Evolutionary conservation across 2,888 invertebrate species (phyloP).

Genomic region (Diarsia dahlii): DNA sequence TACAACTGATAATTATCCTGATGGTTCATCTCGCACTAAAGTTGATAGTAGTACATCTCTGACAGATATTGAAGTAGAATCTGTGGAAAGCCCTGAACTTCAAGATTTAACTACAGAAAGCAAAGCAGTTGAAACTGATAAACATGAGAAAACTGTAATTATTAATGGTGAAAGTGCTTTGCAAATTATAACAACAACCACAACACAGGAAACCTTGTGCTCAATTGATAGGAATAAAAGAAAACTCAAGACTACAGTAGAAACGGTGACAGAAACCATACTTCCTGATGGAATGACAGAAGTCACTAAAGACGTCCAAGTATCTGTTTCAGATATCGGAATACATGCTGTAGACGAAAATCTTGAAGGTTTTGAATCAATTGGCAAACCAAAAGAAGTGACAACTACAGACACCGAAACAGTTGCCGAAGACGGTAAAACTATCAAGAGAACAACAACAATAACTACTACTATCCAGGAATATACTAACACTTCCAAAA

Average conservation of each 20-base stretch:
- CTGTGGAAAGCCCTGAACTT: conserved; percentile 76
- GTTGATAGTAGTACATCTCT: conserved; percentile 83
- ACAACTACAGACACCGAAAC: conserved; percentile 73
- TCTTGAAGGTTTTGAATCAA: conserved; percentile 73
- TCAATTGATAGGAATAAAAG: conserved; percentile 78
- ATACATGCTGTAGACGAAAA: conserved; percentile 66
- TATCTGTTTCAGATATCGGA: conserved; percentile 81
- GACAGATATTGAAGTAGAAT: conserved; percentile 78
- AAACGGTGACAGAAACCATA: conserved; percentile 83
- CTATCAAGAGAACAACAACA: conserved; percentile 80
- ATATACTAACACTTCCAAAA: conserved; percentile 69
- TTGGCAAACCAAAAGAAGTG: conserved; percentile 75
- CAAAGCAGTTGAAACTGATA: conserved; percentile 78
- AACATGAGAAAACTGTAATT: conserved; percentile 76
- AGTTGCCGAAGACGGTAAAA: conserved; percentile 76
- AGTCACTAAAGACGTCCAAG: conserved; percentile 84
- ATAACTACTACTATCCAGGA: conserved; percentile 77
- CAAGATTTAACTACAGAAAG: conserved; percentile 79
- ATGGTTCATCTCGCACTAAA: conserved; percentile 85
- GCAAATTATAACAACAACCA: conserved; percentile 83
- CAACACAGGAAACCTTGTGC: conserved; percentile 82
- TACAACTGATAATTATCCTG: conserved; percentile 86
- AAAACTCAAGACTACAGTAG: conserved; percentile 84
- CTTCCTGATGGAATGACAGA: conserved; percentile 83
- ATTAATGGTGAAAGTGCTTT: conserved; percentile 80